phyloP scores from a whole-genome alignment of 2,888 invertebrate species.

The Dasysyrphus tricinctus region DNA sequence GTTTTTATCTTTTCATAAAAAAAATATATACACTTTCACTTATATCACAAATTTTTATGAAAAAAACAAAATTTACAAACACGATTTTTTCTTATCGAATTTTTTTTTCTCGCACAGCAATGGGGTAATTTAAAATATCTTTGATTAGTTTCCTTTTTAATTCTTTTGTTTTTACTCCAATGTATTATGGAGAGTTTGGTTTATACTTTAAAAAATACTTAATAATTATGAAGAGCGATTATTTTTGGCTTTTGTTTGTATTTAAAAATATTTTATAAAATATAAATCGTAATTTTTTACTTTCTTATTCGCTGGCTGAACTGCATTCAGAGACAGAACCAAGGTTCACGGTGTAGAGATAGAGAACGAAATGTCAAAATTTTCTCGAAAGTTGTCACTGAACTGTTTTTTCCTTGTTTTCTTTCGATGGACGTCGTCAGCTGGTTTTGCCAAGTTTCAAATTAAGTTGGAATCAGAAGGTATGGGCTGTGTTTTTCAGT shows the following conservation, averaged over 20 bases:
- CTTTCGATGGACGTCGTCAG: background rate
- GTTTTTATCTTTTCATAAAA: background rate
- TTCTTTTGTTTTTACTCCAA: background rate
- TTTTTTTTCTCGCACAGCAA: background rate
- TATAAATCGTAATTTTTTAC: constrained; percentile 73
- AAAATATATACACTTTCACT: constrained; percentile 57
- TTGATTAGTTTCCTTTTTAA: background rate
- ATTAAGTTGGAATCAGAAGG: constrained; percentile 5
- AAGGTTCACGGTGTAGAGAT: constrained; percentile 42
- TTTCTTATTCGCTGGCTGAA: constrained; percentile 51
- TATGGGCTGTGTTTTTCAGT: background rate
- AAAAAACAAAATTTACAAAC: background rate
- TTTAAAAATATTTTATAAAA: constrained; percentile 40
- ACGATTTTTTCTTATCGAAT: constrained; percentile 44
- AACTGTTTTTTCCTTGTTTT: constrained; percentile 9
- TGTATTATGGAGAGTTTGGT: background rate
- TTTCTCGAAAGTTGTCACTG: constrained; percentile 23
- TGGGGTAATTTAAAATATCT: background rate
- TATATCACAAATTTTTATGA: constrained; percentile 41
- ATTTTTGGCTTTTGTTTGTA: constrained; percentile 20
- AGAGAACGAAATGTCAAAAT: constrained; percentile 69
- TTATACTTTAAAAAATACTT: background rate
- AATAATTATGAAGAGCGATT: constrained; percentile 1
- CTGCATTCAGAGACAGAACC: constrained; percentile 43
- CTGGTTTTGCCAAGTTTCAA: constrained; percentile 37